Evolutionary conservation across 2,797 vertebrate genomes (phyloP), one percentile per base, ranked within the genome.

Genomic region (Sebastes jordani): DNA sequence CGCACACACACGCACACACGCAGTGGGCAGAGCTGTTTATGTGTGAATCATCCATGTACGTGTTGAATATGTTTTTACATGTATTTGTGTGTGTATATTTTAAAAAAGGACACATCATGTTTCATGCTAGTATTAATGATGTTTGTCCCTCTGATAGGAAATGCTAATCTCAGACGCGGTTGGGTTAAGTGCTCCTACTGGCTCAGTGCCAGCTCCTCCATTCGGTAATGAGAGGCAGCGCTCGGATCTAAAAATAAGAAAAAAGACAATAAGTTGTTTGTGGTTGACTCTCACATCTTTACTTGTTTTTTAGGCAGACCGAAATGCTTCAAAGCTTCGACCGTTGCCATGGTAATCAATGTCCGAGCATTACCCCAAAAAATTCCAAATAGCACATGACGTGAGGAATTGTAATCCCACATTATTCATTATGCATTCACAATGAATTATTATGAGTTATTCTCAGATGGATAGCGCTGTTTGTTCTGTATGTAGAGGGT

Each of bases 81-180:
- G 22, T 52, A 20, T 52, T 20, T 38, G 36, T 78, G 34, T 60
- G 27, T 73, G 29, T 20, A 7, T 14, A 7, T 71, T 64, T 74
- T 66, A 16, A 38, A 34, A 34, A 75, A 34, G 52, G 72, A 75
- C 73, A 59, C 58, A 34, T 71, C n/a, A 63, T 86, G 56, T 64
- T 81, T 80, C 62, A 71, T 46, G 74, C 65, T 78, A 27, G 25
- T 69, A 81, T 90, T 80, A 86, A 88, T 90, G 65, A 72, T 32
- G 64, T 88, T 75, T 81, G 80, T 29, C 60, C 64, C 52, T 23
- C 36, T 75, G 38, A 71, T 78, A 63, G 73, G 75, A 76, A 80
- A 84, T 58, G 56, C 73, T 89, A 74, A 89, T 85, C 67, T 70
- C 7, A 69, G 78, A 74, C 74, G 70, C 49, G 34, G 71, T 29